These are phyloP conservation scores for Apantesis nais DNA, from an alignment of 2,888 invertebrate genomes.

Conservation along the genomic window DNA sequence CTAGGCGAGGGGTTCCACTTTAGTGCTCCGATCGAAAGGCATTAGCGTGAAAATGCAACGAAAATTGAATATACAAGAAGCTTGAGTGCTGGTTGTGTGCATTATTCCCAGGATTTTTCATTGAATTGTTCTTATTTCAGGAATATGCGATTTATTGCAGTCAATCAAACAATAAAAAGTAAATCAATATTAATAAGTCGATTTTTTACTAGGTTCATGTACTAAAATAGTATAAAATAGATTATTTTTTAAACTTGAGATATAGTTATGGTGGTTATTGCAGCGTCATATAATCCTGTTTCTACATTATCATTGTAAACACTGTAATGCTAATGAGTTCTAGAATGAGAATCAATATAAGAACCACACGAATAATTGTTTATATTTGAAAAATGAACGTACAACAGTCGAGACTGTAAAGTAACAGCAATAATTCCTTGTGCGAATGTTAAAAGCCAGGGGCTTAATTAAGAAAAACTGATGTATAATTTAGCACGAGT, in stretches of 20 bases:
- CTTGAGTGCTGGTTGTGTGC: not conserved
- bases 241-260: too few relatives aligned
- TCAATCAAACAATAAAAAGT: too few relatives aligned
- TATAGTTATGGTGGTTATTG: too few relatives aligned
- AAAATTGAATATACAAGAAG: not conserved
- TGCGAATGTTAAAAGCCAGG: slow-evolving; percentile 10
- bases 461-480: slow-evolving; percentile 35
- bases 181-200: too few relatives aligned
- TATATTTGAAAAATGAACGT: too few relatives aligned
- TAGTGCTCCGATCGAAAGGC: not conserved
- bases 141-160: not conserved
- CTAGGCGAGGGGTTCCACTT: not conserved
- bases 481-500: slow-evolving; percentile 27
- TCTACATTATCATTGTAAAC: too few relatives aligned
- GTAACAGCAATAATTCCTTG: slow-evolving; percentile 5
- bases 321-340: not conserved
- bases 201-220: too few relatives aligned
- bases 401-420: too few relatives aligned
- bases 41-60: not conserved
- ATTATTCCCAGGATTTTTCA: not conserved
- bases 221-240: too few relatives aligned
- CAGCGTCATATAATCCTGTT: too few relatives aligned
- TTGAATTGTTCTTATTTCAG: not conserved
- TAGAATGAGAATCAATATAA: not conserved
- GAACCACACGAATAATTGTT: not conserved